Evolutionary conservation across 92 coral and sea anemone genomes (phyloP), one percentile per base, ranked within the genome.

Genomic region (Umimayanthus kanabou): DNA sequence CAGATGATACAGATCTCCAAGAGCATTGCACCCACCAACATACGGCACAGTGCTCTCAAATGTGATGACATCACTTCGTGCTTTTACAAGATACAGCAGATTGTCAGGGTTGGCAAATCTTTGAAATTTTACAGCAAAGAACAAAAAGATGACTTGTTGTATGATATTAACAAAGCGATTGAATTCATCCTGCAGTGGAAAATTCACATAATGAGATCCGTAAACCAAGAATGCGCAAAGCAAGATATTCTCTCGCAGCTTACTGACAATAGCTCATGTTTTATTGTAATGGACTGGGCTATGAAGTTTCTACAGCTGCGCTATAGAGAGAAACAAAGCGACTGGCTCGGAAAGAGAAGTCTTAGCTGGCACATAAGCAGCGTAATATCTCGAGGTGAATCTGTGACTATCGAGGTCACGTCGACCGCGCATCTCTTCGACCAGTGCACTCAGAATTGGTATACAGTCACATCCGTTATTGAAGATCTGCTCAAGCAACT

Each of bases 301-400:
- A 33, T 33, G 37, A 33, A 33, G 37, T 33, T 86, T 40, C 89
- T 86, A 20, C 89, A 86, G 83, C 39, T 57, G 83, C 75, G 83
- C 64, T 86, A 76, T 64, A 43, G 84, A 39, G 89, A 86, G 50
- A 86, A 86, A 58, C 84, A 86, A 61, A 75, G 74, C 72, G 89
- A 86, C 61, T 74, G 88, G 80, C 72, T 18, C 14, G 70, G 65
- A 0, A 72, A 66, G 65, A 85, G 37, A 33, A 2, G 37, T 2
- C 37, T 33, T 33, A 33, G 37, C 2, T 33, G 37, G 37, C 37
- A 33, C 61, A 75, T 85, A 13, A 86, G 89, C 53, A 75, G 89
- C 57, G 74, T 86, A 20, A 78, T 86, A 77, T 86, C 75, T 28
- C 50, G 76, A 8, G 76, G 79, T 39, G 42, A 64, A 57, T 29